Percentiles rank a stretch among this genome's conserved stretches.
These are phyloP conservation scores for Nyleta sp. DNA, from an alignment of 2,888 invertebrate species.

Conservation along the genomic window DNA sequence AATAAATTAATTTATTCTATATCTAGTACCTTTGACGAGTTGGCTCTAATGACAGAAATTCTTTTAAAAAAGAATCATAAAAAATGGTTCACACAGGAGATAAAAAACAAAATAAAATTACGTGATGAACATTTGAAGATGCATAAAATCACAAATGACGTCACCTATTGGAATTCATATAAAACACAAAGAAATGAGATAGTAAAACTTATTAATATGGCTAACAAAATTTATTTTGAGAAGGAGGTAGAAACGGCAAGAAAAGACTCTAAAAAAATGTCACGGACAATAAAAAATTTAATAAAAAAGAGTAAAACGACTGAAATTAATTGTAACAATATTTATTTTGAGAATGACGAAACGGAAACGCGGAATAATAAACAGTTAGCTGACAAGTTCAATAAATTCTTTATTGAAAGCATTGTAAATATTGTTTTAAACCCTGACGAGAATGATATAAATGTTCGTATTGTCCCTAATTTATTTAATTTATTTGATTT, in stretches of 20 bases:
- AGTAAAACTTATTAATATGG: neutral
- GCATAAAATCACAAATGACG: conserved; percentile 7
- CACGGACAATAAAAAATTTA: conserved; percentile 10
- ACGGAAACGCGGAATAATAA: too few species aligned
- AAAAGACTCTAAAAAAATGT: conserved; percentile 18
- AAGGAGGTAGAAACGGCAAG: conserved; percentile 5
- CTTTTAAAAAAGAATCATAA: conserved; percentile 15
- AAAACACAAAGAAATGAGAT: conserved; percentile 15
- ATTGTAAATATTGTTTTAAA: too few species aligned
- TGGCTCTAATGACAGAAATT: conserved; percentile 11
- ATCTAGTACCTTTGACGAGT: neutral
- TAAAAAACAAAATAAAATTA: neutral
- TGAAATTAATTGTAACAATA: too few species aligned
- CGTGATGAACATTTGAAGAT: neutral
- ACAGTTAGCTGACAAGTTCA: too few species aligned
- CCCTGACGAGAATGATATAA: too few species aligned
- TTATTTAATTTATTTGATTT: too few species aligned
- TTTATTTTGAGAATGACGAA: too few species aligned
- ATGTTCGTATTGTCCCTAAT: too few species aligned
- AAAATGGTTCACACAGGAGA: conserved; percentile 20
- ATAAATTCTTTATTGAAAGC: too few species aligned
- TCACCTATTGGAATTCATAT: conserved; percentile 7
- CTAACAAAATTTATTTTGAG: conserved; percentile 13
- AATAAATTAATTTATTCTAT: conserved; percentile 23
- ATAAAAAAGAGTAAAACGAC: conserved; percentile 12